These are phyloP conservation scores for Oophaga sylvatica DNA, from an alignment of 2,797 vertebrate species.

Conservation along the genomic window DNA sequence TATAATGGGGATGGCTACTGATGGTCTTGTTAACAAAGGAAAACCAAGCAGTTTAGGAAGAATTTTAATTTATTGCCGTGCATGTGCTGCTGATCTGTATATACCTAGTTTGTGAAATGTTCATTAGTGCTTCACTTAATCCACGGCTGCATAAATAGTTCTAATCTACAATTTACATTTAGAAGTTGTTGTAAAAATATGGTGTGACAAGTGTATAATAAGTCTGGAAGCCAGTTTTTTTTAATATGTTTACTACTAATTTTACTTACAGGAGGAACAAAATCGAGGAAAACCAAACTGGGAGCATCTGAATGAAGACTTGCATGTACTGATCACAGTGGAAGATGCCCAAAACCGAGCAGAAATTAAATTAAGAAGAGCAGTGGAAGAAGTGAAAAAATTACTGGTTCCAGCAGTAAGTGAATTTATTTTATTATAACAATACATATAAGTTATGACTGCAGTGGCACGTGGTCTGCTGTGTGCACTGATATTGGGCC, in stretches of 20 bases:
- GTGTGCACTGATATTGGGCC: too few relatives aligned
- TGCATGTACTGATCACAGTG: slow-evolving; percentile 98
- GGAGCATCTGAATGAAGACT: slow-evolving; percentile 98
- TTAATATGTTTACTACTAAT: slow-evolving; percentile 24
- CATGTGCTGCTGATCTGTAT: too few relatives aligned
- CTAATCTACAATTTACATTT: not conserved
- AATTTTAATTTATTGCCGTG: too few relatives aligned
- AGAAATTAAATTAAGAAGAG: slow-evolving; percentile 96
- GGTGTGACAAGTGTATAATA: too few relatives aligned
- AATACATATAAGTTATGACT: not conserved
- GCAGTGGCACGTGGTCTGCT: too few relatives aligned
- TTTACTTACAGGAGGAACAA: slow-evolving; percentile 89
- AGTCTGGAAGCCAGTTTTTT: too few relatives aligned
- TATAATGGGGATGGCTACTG: too few relatives aligned
- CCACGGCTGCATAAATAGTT: too few relatives aligned
- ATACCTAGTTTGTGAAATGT: too few relatives aligned
- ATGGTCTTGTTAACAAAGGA: too few relatives aligned
- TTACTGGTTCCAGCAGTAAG: slow-evolving; percentile 97
- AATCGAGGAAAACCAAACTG: slow-evolving; percentile 99
- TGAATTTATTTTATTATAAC: slow-evolving; percentile 58
- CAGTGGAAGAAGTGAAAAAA: slow-evolving; percentile 97
- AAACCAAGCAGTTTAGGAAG: too few relatives aligned
- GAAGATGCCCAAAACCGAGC: slow-evolving; percentile 98
- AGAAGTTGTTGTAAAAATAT: not conserved
- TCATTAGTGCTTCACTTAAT: too few relatives aligned